Evolutionary conservation across 2,888 invertebrate genomes (phyloP).

Genomic region (Scaptomyza flava): DNA sequence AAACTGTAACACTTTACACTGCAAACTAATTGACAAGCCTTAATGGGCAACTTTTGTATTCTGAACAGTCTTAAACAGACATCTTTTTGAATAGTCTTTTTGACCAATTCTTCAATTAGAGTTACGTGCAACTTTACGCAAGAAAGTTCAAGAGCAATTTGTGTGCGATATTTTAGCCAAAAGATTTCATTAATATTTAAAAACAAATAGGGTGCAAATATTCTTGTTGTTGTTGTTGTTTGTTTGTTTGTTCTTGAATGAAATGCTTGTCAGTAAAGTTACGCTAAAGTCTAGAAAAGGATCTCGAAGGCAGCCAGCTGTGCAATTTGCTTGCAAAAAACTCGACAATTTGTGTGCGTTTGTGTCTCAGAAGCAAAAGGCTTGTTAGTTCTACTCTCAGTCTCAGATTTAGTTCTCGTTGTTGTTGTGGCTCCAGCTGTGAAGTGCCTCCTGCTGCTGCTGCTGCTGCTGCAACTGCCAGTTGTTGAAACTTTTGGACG

Average conservation of each 20-base stretch:
- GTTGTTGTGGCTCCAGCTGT: slow-evolving; percentile 51
- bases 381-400: slow-evolving; percentile 22
- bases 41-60: neutral
- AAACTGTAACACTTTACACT: slow-evolving; percentile 5
- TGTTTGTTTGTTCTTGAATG: slow-evolving; percentile 52
- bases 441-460: slow-evolving; percentile 25
- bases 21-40: neutral
- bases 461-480: slow-evolving; percentile 23
- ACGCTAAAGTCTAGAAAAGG: slow-evolving; percentile 5
- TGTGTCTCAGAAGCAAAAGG: slow-evolving; percentile 56
- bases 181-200: slow-evolving; percentile 72
- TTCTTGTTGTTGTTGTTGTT: slow-evolving; percentile 14
- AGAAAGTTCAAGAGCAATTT: slow-evolving; percentile 57
- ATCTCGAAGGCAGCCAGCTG: slow-evolving; percentile 58
- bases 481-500: slow-evolving; percentile 42
- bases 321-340: slow-evolving; percentile 71
- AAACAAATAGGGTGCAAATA: slow-evolving; percentile 20
- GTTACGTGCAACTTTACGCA: slow-evolving; percentile 35
- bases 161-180: slow-evolving; percentile 35
- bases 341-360: slow-evolving; percentile 60
- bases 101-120: slow-evolving; percentile 62
- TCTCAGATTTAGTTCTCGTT: slow-evolving; percentile 6
- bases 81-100: slow-evolving; percentile 7
- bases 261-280: slow-evolving; percentile 62
- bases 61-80: neutral